Conservation (phyloP, 2,797 vertebrate species). For the Liasis olivaceus region DNA sequence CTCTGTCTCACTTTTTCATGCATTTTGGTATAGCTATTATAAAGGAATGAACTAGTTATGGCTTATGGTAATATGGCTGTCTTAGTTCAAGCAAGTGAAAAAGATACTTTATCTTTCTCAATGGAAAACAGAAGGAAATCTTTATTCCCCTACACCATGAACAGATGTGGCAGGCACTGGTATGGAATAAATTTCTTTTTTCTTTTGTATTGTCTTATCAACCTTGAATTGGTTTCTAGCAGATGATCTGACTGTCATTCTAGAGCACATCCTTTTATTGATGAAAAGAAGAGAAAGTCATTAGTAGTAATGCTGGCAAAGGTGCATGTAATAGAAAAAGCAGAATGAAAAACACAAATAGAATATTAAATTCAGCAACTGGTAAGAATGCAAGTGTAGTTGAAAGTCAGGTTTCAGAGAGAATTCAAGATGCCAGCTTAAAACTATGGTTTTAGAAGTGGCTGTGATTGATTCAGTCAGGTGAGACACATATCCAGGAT, state of each 20-base stretch:
- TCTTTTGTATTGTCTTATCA: slow-evolving; percentile 53
- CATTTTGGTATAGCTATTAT: slow-evolving; percentile 19
- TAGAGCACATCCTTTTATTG: slow-evolving; percentile 48
- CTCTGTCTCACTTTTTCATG: slow-evolving; percentile 10
- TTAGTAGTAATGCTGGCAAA: slow-evolving; percentile 46
- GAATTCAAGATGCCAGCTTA: neutral
- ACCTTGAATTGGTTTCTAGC: slow-evolving; percentile 43
- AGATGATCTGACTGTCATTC: slow-evolving; percentile 46
- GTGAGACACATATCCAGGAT: neutral
- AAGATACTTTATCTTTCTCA: slow-evolving; percentile 33
- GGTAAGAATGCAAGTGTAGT: slow-evolving; percentile 26
- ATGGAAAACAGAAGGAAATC: slow-evolving; percentile 11
- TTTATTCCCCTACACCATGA: neutral
- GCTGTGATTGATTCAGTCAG: slow-evolving; percentile 2
- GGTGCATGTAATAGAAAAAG: slow-evolving; percentile 32
- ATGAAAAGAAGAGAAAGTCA: slow-evolving; percentile 57
- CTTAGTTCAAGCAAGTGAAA: slow-evolving; percentile 34
- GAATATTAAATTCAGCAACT: slow-evolving; percentile 52
- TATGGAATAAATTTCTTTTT: slow-evolving; percentile 41
- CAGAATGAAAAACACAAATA: slow-evolving; percentile 55
- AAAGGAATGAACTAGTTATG: slow-evolving; percentile 25
- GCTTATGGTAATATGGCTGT: slow-evolving; percentile 28
- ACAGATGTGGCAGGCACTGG: neutral
- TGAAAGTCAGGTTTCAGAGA: slow-evolving; percentile 25
- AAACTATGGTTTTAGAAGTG: neutral